Evolutionary conservation across 2,797 vertebrate species (phyloP).

Genomic region (Pygocentrus nattereri): DNA sequence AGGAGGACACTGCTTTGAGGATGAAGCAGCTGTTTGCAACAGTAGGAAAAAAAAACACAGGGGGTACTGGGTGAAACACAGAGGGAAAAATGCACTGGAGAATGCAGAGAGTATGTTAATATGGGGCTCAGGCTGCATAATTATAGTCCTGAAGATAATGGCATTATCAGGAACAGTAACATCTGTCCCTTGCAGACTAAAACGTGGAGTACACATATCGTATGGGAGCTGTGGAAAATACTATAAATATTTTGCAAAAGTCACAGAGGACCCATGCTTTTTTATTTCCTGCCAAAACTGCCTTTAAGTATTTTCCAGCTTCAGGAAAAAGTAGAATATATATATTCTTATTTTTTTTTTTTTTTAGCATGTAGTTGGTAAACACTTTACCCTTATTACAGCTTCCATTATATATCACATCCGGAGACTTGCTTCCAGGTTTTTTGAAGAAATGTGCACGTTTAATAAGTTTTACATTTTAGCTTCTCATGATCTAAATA

Average conservation of each 20-base stretch:
- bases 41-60: conserved; percentile 43
- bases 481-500: no score
- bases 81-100: conserved; percentile 54
- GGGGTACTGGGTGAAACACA: conserved; percentile 37
- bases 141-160: conserved; percentile 60
- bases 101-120: conserved; percentile 57
- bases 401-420: no score
- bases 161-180: conserved; percentile 58
- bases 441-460: no score
- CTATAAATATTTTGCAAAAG: not conserved
- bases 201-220: conserved; percentile 27
- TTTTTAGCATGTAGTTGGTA: no score
- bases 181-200: conserved; percentile 56
- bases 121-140: conserved; percentile 46
- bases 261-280: no score
- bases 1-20: conserved; percentile 53
- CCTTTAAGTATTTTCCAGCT: no score
- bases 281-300: no score
- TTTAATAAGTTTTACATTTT: no score
- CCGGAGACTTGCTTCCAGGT: no score
- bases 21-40: conserved; percentile 63
- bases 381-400: no score
- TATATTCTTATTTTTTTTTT: no score
- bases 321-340: no score
- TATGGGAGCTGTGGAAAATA: conserved; percentile 1